phyloP scores from a whole-genome alignment of 2,888 invertebrate species.

The Mesoligia furuncula region DNA sequence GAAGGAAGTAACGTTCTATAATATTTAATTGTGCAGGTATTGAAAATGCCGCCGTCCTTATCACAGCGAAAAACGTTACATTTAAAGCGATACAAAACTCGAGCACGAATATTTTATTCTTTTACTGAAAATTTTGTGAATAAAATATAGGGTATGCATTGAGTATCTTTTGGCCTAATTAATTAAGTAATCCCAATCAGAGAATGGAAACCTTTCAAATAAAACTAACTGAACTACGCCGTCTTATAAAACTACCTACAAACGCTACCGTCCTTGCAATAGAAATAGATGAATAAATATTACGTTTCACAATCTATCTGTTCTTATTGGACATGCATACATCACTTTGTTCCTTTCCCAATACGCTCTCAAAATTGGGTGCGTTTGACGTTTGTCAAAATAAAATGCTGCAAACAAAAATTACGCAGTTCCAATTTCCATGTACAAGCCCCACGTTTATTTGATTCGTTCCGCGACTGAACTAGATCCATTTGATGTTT shows the following conservation, averaged over 20 bases:
- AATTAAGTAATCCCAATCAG: background rate
- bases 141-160: background rate
- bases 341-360: slow-evolving; percentile 18
- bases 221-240: background rate
- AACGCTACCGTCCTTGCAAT: background rate
- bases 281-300: slow-evolving; percentile 1
- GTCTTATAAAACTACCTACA: background rate
- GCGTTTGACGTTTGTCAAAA: slow-evolving; percentile 43
- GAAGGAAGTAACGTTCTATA: too few species aligned
- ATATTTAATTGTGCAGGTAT: background rate
- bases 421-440: slow-evolving; percentile 46
- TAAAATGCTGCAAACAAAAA: slow-evolving; percentile 35
- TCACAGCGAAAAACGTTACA: background rate
- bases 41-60: background rate
- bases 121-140: background rate
- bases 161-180: background rate
- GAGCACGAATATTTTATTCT: background rate
- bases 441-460: slow-evolving; percentile 43
- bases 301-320: slow-evolving; percentile 6
- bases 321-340: slow-evolving; percentile 20
- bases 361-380: slow-evolving; percentile 22
- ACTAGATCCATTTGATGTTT: slow-evolving; percentile 38
- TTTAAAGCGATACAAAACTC: background rate
- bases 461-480: slow-evolving; percentile 34
- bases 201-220: background rate